Base-by-base conservation (phyloP, 1,140 invertebrate species). In the Agraylea sexmaculata region DNA sequence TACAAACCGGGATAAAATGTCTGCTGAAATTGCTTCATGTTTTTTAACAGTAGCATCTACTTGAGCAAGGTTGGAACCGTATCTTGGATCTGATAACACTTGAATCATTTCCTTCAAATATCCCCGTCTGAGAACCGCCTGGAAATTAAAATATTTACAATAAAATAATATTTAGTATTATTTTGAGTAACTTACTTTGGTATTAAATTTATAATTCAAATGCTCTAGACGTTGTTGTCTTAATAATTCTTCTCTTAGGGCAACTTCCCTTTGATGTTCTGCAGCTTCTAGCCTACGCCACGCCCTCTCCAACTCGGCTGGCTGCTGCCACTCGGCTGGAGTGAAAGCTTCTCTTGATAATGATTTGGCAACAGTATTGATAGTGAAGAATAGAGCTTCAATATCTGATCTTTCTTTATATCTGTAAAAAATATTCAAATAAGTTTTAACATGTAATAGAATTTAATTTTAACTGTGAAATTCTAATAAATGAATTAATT, bases 31-130 rank as follows among this genome's bases (percentile, higher is more conserved):
- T 15, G 94, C 94, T 66, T 98, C 92, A 58, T 98, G 91, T 59
- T 99, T 98, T 66, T 98, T 98, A 4, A 97, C 77, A 0, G 91
- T 94, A 7, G 93, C 93, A 57, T 98, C 94, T 0, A 97, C 90
- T 60, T 97, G 91, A 0, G 79, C 74, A 41, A 94, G 64, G 68
- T 90, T 91, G 51, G 78, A 84, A 17, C 87, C 87, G 58, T 92
- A 91, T 41, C 89, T 72, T 6, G 91, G 86, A 68, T 98, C 92
- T 0, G 83, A 86, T 13, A 97, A 60, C 8, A 98, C 91, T 62
- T 90, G 87, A 42, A 90, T 91, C 91, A 99, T 99, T 65, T 99
- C 94, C 64, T 92, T 92, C 12, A 99, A 64, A 64, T 97, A 99
- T 2, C 87, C 81, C 54, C 92, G 87, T 41, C 92, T 70, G 3